A percentile compares a stretch with the other conserved stretches of the same genome.
Evolutionary conservation across 2,797 vertebrate genomes (phyloP).

Genomic region (Atherinosoma microstoma): DNA sequence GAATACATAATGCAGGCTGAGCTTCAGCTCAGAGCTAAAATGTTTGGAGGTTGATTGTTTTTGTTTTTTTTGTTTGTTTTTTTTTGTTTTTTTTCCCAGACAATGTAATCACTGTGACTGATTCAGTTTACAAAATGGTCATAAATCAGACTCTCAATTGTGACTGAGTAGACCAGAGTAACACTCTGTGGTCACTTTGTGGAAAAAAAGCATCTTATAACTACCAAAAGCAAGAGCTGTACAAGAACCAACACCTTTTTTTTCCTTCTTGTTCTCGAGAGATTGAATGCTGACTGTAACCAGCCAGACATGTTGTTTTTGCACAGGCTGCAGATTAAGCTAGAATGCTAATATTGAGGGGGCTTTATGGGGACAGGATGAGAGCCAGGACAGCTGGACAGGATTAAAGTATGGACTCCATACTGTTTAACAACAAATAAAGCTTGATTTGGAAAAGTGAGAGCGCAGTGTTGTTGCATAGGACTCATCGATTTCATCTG

Average conservation of each 20-base stretch:
- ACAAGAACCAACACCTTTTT: constrained; percentile 16
- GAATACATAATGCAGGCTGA: constrained; percentile 69
- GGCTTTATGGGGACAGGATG: constrained; percentile 66
- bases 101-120: background rate
- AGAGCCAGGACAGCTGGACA: constrained; percentile 68
- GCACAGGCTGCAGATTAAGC: constrained; percentile 70
- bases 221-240: constrained; percentile 4
- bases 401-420: constrained; percentile 71
- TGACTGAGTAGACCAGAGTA: constrained; percentile 17
- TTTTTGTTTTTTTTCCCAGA: background rate
- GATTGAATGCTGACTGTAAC: constrained; percentile 55
- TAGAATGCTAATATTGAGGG: constrained; percentile 73
- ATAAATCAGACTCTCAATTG: background rate
- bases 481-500: constrained; percentile 76
- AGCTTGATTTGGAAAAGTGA: constrained; percentile 41
- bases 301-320: constrained; percentile 74
- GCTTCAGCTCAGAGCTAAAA: constrained; percentile 50
- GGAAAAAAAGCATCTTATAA: constrained; percentile 2
- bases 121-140: constrained; percentile 15
- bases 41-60: constrained; percentile 41
- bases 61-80: constrained; percentile 1
- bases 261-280: constrained; percentile 39
- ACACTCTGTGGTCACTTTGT: constrained; percentile 14
- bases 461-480: constrained; percentile 50
- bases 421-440: constrained; percentile 73